Base-by-base conservation (phyloP, 2,113 vertebrate genomes). In the Solea solea region DNA sequence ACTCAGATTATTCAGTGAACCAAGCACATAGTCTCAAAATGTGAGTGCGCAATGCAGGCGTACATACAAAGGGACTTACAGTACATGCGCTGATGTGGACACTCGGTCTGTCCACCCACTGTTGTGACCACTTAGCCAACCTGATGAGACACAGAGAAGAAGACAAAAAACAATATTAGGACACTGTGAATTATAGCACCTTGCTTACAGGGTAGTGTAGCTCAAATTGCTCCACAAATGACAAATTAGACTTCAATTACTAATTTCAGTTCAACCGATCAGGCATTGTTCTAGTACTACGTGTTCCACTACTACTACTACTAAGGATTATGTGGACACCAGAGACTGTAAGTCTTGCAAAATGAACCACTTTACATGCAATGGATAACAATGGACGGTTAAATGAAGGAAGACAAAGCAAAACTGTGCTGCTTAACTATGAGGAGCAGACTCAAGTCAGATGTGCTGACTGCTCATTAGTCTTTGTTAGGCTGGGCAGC, bases 61-160 rank as follows among this genome's bases (percentile, higher is more conserved):
- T 34, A 34, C 34, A 34, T 34, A 34, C 1, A 34, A 34, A 34
- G 34, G 34, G 34, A 34, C 34, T 34, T 34, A 34, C 34, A 34
- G 34, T 2, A 84, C 78, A 21, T 60, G 48, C 28, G 53, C 57
- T 42, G 68, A 57, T 45, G 69, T 53, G 50, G 66, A 59, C 54
- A 48, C 49, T 15, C 53, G 5, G 69, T 61, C 42, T 68, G 59
- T 60, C 71, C 74, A 56, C 71, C 39, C 44, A 27, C 50, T 55
- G 65, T 58, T 0, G 46, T 50, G 4, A 71, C 70, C 72, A 15
- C 55, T 60, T 11, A 58, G 53, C 65, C 62, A 74, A 74, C 82
- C 87, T 88, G 83, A 39, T 8, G 69, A 81, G 42, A 83, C 14
- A 80, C 45, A 78, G 42, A 60, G 42, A 74, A 10, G 57, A 64